Conservation (phyloP, 2,888 invertebrate species). For the Drosophila demipolita region DNA sequence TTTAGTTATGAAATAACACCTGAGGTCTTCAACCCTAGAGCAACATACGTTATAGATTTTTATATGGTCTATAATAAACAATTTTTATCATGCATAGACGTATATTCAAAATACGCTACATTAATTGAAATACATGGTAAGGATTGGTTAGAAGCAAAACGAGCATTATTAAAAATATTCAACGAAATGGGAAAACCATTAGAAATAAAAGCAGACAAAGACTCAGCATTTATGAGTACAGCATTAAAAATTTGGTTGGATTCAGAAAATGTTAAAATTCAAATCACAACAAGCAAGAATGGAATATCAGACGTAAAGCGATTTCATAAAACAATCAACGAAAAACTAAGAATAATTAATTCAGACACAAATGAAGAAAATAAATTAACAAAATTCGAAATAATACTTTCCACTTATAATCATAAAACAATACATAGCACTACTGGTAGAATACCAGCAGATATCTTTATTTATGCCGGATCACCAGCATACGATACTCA, state of each 20-base stretch:
- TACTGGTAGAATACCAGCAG: background rate
- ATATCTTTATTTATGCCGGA: too few relatives aligned
- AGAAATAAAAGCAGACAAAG: background rate
- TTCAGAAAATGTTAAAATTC: too few relatives aligned
- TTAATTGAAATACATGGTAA: background rate
- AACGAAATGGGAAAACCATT: background rate
- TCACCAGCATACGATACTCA: background rate
- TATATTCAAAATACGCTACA: too few relatives aligned
- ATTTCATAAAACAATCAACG: background rate
- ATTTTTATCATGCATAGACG: background rate
- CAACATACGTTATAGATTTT: background rate
- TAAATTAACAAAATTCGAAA: background rate
- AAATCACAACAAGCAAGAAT: background rate
- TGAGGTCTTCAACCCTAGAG: background rate
- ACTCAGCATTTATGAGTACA: too few relatives aligned
- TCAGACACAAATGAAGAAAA: background rate
- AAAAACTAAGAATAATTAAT: background rate
- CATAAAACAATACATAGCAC: background rate
- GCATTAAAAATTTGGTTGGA: too few relatives aligned
- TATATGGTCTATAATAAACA: background rate
- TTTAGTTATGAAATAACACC: background rate
- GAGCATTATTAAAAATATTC: slow-evolving; percentile 1
- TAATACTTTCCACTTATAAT: background rate
- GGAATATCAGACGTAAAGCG: background rate
- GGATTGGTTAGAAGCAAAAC: background rate